Evolutionary conservation across 2,888 invertebrate species (phyloP), one percentile per base, ranked within the genome.

Genomic region (Hemicrepidius hirtus): DNA sequence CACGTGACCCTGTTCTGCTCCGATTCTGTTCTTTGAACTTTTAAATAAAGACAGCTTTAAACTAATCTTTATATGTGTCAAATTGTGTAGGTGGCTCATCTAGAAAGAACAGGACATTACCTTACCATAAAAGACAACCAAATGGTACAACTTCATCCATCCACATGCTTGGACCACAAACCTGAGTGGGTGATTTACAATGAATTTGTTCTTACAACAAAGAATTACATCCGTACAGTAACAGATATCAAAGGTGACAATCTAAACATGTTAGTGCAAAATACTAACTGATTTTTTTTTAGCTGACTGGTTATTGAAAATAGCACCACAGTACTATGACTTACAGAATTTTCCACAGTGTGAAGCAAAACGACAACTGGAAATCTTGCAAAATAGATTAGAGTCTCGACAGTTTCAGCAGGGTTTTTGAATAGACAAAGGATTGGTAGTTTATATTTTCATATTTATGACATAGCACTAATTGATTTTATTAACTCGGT

Each of bases 151-250:
- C 90, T 99, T 46, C 99, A 99, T 88, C 99, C 99, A 0, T 98
- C 98, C 78, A 99, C 99, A 7, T 99, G 98, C 84, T 91, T 99
- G 69, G 99, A 99, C 88, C 99, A 99, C 88, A 99, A 99, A 86
- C 99, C 99, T 0, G 99, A 99, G 87, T 99, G 99, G 99, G 99
- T 99, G 44, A 94, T 99, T 73, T 99, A 99, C 88, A 99, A 99
- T 88, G 99, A 99, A 89, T 99, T 99, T 85, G 99, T 99, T 57
- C 90, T 99, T 78, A 99, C 99, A 75, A 98, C 99, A 73, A 99
- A 99, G 88, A 99, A 99, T 88, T 99, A 99, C 86, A 99, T 99
- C 82, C 91, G 99, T 79, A 99, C 99, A 0, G 98, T 99, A 12
- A 98, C 98, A 0, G 99, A 99, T 83, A 96, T 99, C 77, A 99